Base-by-base conservation (phyloP, 2,113 vertebrate species). In the Oceanodroma tethys region DNA sequence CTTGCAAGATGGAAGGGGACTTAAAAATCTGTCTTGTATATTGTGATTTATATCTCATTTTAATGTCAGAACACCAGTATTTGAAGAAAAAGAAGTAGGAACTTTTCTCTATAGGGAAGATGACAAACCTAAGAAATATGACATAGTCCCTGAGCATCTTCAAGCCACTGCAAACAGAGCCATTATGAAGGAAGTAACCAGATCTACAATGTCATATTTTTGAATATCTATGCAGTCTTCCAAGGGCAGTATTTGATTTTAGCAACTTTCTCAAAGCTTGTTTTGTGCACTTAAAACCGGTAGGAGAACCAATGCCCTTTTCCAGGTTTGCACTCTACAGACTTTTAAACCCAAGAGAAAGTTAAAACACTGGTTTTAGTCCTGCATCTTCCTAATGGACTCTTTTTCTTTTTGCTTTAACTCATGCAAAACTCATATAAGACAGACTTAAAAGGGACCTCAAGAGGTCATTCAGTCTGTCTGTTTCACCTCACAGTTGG, bases 311-410 rank as follows among this genome's bases (percentile, higher is more conserved):
- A 34, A 16, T 60, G 6, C 6, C 12, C 25, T 86, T 63, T 62
- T 66, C 21, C 59, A 67, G 4, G 2, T 74, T 87, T 91, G 8
- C 4, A 18, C 7, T 74, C 25, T 53, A 45, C 6, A 62, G n/a
- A 47, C 4, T 63, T 91, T 32, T 11, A 52, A 56, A 56, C 5
- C 7, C 32, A 75, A 67, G 8, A 45, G 9, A 14, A 22, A 50
- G 58, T 23, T 50, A 32, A 53, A 58, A 43, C 22, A 1, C 0
- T 25, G 7, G 1, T 0, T 66, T 81, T 84, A 17, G 25, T 62
- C 11, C 7, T 58, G 7, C 17, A 19, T 40, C 13, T 55, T 56
- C 25, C 5, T 48, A 26, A 34, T 8, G 23, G 19, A 56, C 63
- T 52, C 62, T 26, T 68, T 42, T 52, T 87, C 48, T 50, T 23